phyloP scores from a whole-genome alignment of 2,888 invertebrate genomes.

The Mythimna lalbum region DNA sequence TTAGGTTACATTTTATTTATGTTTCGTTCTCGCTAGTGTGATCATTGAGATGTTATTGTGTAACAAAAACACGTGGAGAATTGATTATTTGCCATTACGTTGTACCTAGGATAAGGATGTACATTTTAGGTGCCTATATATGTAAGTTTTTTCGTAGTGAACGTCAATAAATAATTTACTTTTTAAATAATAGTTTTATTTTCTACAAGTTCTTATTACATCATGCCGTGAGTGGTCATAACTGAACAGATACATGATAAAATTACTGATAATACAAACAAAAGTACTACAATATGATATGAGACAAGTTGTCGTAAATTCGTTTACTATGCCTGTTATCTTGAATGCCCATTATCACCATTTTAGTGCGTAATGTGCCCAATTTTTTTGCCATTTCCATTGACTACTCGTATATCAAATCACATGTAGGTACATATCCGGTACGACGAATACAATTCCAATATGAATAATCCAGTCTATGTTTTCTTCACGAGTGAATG shows the following conservation, averaged over 20 bases:
- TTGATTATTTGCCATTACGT: constrained; percentile 88
- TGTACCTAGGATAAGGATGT: constrained; percentile 89
- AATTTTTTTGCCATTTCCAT: background rate
- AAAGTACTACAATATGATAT: constrained; percentile 1
- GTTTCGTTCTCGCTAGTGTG: constrained; percentile 80
- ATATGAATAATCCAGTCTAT: background rate
- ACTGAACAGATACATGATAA: constrained; percentile 3
- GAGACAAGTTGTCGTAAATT: background rate
- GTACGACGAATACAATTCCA: constrained; percentile 13
- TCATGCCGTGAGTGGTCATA: background rate
- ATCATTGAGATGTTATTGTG: constrained; percentile 70
- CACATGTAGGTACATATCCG: constrained; percentile 1
- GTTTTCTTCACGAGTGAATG: constrained; percentile 72
- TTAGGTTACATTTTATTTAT: constrained; percentile 86
- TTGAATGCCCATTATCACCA: background rate
- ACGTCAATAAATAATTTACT: constrained; percentile 82
- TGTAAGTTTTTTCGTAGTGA: constrained; percentile 87
- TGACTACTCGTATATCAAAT: background rate
- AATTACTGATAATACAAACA: constrained; percentile 19
- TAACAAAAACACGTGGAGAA: constrained; percentile 80
- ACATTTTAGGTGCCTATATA: constrained; percentile 88
- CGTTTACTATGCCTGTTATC: background rate
- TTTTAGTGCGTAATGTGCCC: background rate
- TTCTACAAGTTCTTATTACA: background rate
- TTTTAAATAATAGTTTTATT: constrained; percentile 61